Percentiles rank a stretch among this genome's conserved stretches.
phyloP scores from a whole-genome alignment of 2,888 invertebrate genomes.

The Drosophila melanocephala region DNA sequence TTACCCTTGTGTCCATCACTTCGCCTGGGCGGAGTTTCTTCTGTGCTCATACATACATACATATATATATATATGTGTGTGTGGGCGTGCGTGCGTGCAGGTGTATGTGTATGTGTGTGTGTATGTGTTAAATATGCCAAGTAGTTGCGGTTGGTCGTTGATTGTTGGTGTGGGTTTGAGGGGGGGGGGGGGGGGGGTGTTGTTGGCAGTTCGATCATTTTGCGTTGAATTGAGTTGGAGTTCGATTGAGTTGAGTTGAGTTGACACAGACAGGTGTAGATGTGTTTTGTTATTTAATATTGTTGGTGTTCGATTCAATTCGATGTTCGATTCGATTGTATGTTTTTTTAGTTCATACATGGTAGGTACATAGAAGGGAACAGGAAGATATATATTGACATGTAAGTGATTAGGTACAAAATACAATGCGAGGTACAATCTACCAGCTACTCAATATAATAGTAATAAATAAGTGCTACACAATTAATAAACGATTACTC shows the following conservation, averaged over 20 bases:
- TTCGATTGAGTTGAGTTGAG: slow-evolving; percentile 32
- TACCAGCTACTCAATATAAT: slow-evolving; percentile 16
- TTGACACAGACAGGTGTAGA: slow-evolving; percentile 27
- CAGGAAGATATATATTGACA: slow-evolving; percentile 39
- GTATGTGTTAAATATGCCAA: slow-evolving; percentile 14
- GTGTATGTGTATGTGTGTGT: slow-evolving; percentile 8
- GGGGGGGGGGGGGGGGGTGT: slow-evolving; percentile 28
- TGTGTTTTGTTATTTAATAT: slow-evolving; percentile 38
- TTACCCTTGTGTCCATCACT: slow-evolving; percentile 97
- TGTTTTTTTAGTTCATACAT: slow-evolving; percentile 51
- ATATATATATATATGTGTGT: slow-evolving; percentile 14
- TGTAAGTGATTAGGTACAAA: slow-evolving; percentile 60
- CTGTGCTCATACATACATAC: slow-evolving; percentile 55
- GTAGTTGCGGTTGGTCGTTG: slow-evolving; percentile 42
- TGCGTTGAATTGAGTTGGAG: slow-evolving; percentile 23
- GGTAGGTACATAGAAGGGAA: slow-evolving; percentile 66
- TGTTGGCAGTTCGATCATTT: slow-evolving; percentile 32
- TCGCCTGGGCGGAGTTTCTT: slow-evolving; percentile 95
- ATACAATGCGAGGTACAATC: slow-evolving; percentile 4
- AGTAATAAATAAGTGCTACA: slow-evolving; percentile 10
- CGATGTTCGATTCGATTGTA: slow-evolving; percentile 23
- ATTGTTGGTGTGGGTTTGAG: slow-evolving; percentile 32
- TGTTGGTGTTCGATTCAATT: slow-evolving; percentile 26
- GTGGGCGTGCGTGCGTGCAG: slow-evolving; percentile 16
- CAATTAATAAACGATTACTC: not conserved